These are phyloP conservation scores for Prostheceraeus crozeri DNA, from an alignment of 2,888 invertebrate species.

Conservation along the genomic window DNA sequence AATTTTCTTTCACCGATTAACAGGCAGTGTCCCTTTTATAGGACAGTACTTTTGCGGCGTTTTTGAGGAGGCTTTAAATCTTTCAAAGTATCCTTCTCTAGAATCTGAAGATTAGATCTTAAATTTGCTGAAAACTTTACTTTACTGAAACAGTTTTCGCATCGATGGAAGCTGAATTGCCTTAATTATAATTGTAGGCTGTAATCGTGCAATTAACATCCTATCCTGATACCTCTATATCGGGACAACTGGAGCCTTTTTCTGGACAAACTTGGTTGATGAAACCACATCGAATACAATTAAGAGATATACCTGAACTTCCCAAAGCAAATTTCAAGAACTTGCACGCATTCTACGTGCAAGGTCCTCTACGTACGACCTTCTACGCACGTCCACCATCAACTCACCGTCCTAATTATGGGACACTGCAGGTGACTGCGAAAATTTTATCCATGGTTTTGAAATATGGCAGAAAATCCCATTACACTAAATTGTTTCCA, in stretches of 20 bases:
- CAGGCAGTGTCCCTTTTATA: slow-evolving; percentile 8
- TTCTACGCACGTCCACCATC: slow-evolving; percentile 12
- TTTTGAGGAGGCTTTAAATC: too few relatives aligned
- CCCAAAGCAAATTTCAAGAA: slow-evolving; percentile 14
- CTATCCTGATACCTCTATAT: slow-evolving; percentile 12
- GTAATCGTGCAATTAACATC: slow-evolving; percentile 18
- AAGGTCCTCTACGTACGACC: too few relatives aligned
- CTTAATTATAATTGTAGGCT: slow-evolving; percentile 13
- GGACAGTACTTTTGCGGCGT: slow-evolving; percentile 27
- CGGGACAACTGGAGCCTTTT: slow-evolving; percentile 16
- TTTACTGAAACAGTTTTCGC: too few relatives aligned
- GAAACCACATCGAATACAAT: slow-evolving; percentile 18
- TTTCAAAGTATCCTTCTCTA: slow-evolving; percentile 6
- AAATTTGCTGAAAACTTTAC: slow-evolving; percentile 16
- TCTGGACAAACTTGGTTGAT: slow-evolving; percentile 23
- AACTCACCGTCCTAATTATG: slow-evolving; percentile 4
- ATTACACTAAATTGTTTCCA: too few relatives aligned
- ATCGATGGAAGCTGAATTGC: slow-evolving; percentile 15
- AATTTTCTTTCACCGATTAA: too few relatives aligned
- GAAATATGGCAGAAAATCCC: too few relatives aligned
- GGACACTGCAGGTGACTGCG: neutral
- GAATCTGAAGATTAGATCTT: slow-evolving; percentile 19
- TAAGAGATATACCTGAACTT: slow-evolving; percentile 19
- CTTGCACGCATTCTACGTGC: slow-evolving; percentile 21
- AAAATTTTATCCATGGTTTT: slow-evolving; percentile 16